A percentile compares a stretch with the other conserved stretches of the same genome.
phyloP scores from a whole-genome alignment of 2,113 vertebrate species.

The Sarotherodon lohbergeri region DNA sequence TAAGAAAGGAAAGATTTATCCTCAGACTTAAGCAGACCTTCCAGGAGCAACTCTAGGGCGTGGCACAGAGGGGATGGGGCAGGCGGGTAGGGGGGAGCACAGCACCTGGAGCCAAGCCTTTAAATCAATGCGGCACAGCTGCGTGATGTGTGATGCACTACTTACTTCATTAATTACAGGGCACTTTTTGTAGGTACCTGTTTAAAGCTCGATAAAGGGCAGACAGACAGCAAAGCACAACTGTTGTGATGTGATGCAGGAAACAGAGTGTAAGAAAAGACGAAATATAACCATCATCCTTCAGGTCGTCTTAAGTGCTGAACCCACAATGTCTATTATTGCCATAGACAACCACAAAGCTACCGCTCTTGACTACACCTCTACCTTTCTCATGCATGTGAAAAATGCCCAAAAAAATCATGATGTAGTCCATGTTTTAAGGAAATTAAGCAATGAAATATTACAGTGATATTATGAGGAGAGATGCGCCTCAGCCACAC shows the following conservation, averaged over 20 bases:
- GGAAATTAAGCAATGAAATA: not conserved
- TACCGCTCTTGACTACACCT: not conserved
- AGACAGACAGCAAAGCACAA: not conserved
- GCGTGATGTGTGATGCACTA: conserved; percentile 11
- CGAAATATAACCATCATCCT: not conserved
- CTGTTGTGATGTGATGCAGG: not conserved
- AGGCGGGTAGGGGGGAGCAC: not conserved
- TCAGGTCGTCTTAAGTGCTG: not conserved
- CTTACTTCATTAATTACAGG: conserved; percentile 49
- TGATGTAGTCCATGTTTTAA: not conserved
- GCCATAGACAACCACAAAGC: not conserved
- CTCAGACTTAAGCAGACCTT: not conserved
- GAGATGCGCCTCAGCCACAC: not conserved
- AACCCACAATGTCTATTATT: not conserved
- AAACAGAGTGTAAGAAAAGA: not conserved
- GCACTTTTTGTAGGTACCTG: conserved; percentile 18
- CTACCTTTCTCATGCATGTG: not conserved
- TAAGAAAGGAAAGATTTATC: not conserved
- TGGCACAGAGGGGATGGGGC: not conserved
- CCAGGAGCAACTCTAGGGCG: not conserved
- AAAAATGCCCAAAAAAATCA: not conserved
- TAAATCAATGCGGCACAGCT: conserved; percentile 48
- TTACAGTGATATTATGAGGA: not conserved
- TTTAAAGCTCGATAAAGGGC: conserved; percentile 15
- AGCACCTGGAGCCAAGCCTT: conserved; percentile 28